Evolutionary conservation across 2,797 vertebrate genomes (phyloP).

Genomic region (Fratercula arctica): DNA sequence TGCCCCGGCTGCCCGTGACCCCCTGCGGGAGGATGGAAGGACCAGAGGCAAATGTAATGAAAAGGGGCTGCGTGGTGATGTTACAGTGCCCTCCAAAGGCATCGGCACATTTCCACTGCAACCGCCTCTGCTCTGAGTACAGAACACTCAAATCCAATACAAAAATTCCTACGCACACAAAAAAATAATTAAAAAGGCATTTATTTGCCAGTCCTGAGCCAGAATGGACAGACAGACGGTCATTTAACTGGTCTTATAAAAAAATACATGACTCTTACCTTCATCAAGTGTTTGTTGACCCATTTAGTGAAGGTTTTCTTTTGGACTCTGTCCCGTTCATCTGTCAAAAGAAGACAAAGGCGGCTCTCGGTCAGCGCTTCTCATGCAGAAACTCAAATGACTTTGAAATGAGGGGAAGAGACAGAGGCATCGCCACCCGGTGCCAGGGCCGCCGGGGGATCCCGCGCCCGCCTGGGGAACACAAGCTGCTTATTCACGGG

Average conservation of each 20-base stretch:
- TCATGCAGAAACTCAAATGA: conserved; percentile 39
- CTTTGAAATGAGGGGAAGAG: conserved; percentile 46
- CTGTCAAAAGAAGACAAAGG: conserved; percentile 78
- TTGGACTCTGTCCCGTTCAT: conserved; percentile 97
- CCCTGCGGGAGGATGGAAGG: background rate
- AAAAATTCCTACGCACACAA: background rate
- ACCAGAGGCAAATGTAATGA: background rate
- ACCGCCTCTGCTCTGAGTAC: background rate
- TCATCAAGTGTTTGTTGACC: conserved; percentile 99
- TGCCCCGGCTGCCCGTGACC: background rate
- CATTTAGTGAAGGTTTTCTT: conserved; percentile 99
- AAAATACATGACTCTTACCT: conserved; percentile 77
- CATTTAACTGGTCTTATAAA: background rate
- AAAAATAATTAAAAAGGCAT: background rate
- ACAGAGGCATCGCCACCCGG: background rate
- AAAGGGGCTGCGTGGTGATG: background rate
- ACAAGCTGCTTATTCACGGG: background rate
- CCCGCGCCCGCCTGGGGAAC: background rate
- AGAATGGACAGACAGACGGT: background rate
- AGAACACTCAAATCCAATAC: background rate
- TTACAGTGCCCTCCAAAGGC: conserved; percentile 45
- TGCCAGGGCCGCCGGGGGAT: background rate
- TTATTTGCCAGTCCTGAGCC: background rate
- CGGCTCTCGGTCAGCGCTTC: conserved; percentile 25
- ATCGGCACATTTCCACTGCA: background rate